Percentiles rank a stretch among this genome's conserved stretches.
Evolutionary conservation across 1,140 invertebrate genomes (phyloP).

Genomic region (Pomacea maculata): DNA sequence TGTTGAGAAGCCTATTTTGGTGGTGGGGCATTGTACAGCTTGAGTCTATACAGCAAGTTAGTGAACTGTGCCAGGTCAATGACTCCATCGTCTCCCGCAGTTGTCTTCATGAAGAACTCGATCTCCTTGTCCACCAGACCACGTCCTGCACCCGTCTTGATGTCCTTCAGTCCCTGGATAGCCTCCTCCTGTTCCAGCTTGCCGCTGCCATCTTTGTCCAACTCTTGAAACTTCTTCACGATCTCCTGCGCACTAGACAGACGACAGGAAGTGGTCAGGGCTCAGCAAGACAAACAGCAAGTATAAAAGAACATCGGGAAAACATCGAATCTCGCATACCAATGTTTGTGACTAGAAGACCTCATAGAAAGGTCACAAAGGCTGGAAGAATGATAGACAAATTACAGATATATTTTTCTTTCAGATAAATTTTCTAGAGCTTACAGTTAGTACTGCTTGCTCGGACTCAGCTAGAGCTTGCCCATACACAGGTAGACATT

Average conservation of each 20-base stretch:
- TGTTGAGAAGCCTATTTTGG: constrained; percentile 29
- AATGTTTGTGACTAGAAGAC: not conserved
- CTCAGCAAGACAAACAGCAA: constrained; percentile 10
- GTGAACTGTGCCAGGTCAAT: constrained; percentile 57
- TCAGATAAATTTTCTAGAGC: too few relatives aligned
- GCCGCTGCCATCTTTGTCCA: constrained; percentile 55
- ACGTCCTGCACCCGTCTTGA: constrained; percentile 56
- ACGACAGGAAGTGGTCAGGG: not conserved
- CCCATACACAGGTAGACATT: too few relatives aligned
- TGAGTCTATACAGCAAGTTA: constrained; percentile 52
- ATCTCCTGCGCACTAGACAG: constrained; percentile 51
- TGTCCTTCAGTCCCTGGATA: constrained; percentile 43
- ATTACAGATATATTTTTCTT: too few relatives aligned
- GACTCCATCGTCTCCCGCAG: constrained; percentile 45
- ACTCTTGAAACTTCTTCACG: constrained; percentile 51
- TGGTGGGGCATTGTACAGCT: constrained; percentile 52
- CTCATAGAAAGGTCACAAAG: not conserved
- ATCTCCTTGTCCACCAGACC: constrained; percentile 55
- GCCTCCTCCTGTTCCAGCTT: constrained; percentile 54
- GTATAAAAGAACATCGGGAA: not conserved
- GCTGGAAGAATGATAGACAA: too few relatives aligned
- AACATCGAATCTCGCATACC: not conserved
- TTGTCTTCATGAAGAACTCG: constrained; percentile 57
- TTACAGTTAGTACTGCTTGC: too few relatives aligned
- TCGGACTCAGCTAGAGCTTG: too few relatives aligned